Base-by-base conservation (phyloP, 2,113 vertebrate species). In the Xenus cinereus region DNA sequence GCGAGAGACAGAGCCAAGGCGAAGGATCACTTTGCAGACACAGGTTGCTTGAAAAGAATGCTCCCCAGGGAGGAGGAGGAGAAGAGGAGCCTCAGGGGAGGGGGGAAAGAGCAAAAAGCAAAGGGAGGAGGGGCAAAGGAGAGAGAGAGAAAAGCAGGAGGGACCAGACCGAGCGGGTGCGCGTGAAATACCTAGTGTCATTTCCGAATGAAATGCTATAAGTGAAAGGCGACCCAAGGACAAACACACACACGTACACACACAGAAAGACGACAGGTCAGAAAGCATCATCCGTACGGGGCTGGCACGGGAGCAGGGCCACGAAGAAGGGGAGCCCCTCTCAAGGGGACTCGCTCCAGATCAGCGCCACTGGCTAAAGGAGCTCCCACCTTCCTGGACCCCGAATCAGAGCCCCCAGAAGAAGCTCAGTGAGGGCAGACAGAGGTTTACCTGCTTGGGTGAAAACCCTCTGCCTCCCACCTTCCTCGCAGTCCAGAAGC, bases 121-220 rank as follows among this genome's bases (percentile, higher is more conserved):
- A 51, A 93, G 89, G 95, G 89, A 85, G 20, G 62, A 92, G 80
- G 37, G 82, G 39, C 51, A 37, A 67, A 93, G 90, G 84, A 95
- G 75, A 72, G 50, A 90, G 90, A 96, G 53, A 90, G 77, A 83
- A 87, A 95, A 97, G 97, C 94, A 23, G 89, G 76, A 95, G 82
- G 87, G 75, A 81, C 81, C 68, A 95, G 93, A 91, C 94, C 97
- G 92, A 95, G 97, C 82, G 14, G 80, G 95, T 82, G 78, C 33
- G 9, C 95, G 27, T 62, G 32, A 97, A 98, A 98, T 99, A 99
- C 99, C 99, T 99, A 99, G 98, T 98, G 97, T 99, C 98, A 99
- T 97, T 98, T 98, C 98, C 98, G 46, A 98, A 97, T 93, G 99
- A 98, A 98, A 98, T 96, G 98, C 99, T 99, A 98, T 98, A 98